phyloP scores from a whole-genome alignment of 2,113 vertebrate species.

The Seriola dumerili region DNA sequence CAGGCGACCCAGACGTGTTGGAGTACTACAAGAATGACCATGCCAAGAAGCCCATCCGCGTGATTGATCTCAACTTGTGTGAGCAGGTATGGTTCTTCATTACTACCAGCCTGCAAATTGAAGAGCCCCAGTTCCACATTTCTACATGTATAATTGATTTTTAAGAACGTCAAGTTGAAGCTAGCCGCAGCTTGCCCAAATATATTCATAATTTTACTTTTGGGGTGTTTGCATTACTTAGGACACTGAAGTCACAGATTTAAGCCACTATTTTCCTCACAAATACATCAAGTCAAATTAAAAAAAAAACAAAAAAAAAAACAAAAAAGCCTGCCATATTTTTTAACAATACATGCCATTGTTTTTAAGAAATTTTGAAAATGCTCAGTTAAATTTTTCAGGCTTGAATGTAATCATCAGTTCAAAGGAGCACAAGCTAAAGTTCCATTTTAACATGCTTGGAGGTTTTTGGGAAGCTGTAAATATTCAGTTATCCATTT shows the following conservation, averaged over 20 bases:
- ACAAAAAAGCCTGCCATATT: too few relatives aligned
- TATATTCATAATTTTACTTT: neutral
- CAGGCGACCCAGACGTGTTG: constrained; percentile 96
- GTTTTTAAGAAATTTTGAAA: too few relatives aligned
- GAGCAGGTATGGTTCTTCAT: constrained; percentile 85
- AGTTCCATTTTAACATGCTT: neutral
- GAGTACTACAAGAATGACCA: constrained; percentile 99
- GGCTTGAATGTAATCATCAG: too few relatives aligned
- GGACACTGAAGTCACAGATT: neutral
- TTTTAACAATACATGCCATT: too few relatives aligned
- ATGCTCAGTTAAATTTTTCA: too few relatives aligned
- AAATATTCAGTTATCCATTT: neutral
- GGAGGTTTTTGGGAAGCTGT: neutral
- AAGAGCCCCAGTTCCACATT: neutral
- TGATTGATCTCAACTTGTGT: constrained; percentile 99
- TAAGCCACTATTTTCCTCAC: neutral
- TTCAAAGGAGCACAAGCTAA: too few relatives aligned
- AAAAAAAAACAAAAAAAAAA: too few relatives aligned
- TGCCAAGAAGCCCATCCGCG: constrained; percentile 97
- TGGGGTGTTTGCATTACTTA: neutral
- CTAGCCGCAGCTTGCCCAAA: too few relatives aligned
- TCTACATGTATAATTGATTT: neutral
- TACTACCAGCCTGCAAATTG: neutral
- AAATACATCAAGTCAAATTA: neutral
- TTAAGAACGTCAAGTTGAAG: neutral